Evolutionary conservation across 2,113 vertebrate genomes (phyloP).

Genomic region (Symphodus melops): DNA sequence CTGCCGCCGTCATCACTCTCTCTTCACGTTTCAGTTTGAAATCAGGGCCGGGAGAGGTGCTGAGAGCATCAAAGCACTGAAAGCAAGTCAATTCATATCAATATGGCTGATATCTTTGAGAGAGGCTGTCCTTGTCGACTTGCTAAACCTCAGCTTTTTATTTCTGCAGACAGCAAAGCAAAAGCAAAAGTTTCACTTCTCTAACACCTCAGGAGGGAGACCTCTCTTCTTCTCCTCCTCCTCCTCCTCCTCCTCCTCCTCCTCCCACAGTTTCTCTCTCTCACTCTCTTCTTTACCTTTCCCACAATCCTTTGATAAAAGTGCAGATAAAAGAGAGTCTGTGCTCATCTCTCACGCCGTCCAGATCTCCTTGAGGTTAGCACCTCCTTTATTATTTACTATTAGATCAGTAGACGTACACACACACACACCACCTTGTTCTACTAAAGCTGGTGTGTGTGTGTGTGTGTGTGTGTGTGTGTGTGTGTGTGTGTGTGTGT

Average conservation of each 20-base stretch:
- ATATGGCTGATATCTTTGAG: constrained; percentile 52
- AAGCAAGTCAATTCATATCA: constrained; percentile 59
- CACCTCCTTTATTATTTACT: constrained; percentile 81
- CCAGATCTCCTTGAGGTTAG: constrained; percentile 76
- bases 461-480: constrained; percentile 52
- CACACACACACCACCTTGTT: constrained; percentile 67
- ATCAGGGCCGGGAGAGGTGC: constrained; percentile 52
- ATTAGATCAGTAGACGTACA: constrained; percentile 64
- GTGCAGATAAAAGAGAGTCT: constrained; percentile 80
- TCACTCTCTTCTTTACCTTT: constrained; percentile 70
- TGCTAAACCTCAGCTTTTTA: constrained; percentile 62
- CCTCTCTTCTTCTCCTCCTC: constrained; percentile 55
- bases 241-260: constrained; percentile 48
- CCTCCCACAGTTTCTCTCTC: constrained; percentile 60
- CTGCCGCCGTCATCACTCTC: constrained; percentile 7
- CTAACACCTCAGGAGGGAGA: constrained; percentile 75
- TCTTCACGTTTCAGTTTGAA: constrained; percentile 30
- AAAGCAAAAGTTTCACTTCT: constrained; percentile 80
- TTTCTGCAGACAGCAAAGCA: constrained; percentile 62
- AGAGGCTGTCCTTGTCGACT: constrained; percentile 61
- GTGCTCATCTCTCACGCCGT: constrained; percentile 74
- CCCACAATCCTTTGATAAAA: constrained; percentile 81
- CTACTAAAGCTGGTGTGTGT: constrained; percentile 58
- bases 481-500: constrained; percentile 52
- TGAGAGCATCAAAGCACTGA: constrained; percentile 52